Evolutionary conservation across 2,888 invertebrate genomes (phyloP).

Genomic region (Sinodicranocentrus sp.): DNA sequence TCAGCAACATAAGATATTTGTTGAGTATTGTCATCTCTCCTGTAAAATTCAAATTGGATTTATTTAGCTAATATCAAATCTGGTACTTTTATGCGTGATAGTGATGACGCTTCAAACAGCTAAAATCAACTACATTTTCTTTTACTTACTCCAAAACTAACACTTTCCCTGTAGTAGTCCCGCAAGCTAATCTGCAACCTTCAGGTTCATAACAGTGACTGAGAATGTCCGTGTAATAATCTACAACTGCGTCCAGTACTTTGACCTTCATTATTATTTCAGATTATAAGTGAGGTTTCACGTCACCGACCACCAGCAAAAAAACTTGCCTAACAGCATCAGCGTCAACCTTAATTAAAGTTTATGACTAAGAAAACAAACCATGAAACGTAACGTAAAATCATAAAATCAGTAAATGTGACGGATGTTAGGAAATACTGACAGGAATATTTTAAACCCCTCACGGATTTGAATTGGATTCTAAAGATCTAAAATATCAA

Average conservation of each 20-base stretch:
- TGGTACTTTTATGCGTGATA: not conserved
- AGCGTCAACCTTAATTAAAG: not conserved
- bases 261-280: constrained; percentile 46
- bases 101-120: not conserved
- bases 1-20: constrained; percentile 57
- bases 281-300: not conserved
- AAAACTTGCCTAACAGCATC: too few species aligned
- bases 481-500: too few species aligned
- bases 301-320: not conserved
- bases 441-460: too few species aligned
- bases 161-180: constrained; percentile 67
- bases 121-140: not conserved
- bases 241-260: constrained; percentile 54
- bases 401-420: too few species aligned
- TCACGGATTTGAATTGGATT: too few species aligned
- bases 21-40: constrained; percentile 53
- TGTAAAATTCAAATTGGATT: constrained; percentile 31
- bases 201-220: constrained; percentile 70
- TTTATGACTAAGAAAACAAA: not conserved
- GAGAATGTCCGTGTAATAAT: constrained; percentile 73
- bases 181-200: constrained; percentile 67
- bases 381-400: not conserved
- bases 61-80: not conserved
- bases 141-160: constrained; percentile 68
- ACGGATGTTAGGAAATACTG: too few species aligned